Evolutionary conservation across 2,113 vertebrate species (phyloP).

Genomic region (Xenopus borealis): DNA sequence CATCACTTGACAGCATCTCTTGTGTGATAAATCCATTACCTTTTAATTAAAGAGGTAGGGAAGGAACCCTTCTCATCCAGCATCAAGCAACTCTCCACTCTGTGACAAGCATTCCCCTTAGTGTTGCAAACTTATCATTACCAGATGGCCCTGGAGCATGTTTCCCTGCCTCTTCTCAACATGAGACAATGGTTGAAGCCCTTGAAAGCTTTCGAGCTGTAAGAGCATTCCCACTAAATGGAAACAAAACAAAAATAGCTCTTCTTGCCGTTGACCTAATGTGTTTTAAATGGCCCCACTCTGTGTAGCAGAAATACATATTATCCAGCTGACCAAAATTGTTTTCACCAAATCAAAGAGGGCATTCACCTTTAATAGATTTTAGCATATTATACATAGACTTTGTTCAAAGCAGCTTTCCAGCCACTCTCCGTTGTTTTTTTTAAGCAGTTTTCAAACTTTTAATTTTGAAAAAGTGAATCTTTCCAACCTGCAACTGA

Average conservation of each 20-base stretch:
- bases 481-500: too few species aligned
- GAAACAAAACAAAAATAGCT: neutral
- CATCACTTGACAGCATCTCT: conserved; percentile 36
- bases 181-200: conserved; percentile 14
- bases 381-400: too few species aligned
- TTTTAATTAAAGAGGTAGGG: conserved; percentile 37
- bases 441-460: too few species aligned
- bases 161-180: neutral
- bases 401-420: too few species aligned
- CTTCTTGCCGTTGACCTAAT: neutral
- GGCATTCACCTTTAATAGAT: too few species aligned
- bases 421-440: too few species aligned
- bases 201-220: conserved; percentile 2
- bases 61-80: conserved; percentile 7
- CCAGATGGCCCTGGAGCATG: conserved; percentile 17
- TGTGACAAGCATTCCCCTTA: conserved; percentile 24
- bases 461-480: too few species aligned
- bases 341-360: too few species aligned
- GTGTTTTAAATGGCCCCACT: neutral
- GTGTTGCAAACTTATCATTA: conserved; percentile 31
- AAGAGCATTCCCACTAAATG: neutral
- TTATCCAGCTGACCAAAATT: too few species aligned
- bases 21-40: conserved; percentile 44
- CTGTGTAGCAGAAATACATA: neutral
- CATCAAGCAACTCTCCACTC: conserved; percentile 24